These are phyloP conservation scores for Edolisoma coerulescens DNA, from an alignment of 2,113 vertebrate genomes.

Conservation along the genomic window DNA sequence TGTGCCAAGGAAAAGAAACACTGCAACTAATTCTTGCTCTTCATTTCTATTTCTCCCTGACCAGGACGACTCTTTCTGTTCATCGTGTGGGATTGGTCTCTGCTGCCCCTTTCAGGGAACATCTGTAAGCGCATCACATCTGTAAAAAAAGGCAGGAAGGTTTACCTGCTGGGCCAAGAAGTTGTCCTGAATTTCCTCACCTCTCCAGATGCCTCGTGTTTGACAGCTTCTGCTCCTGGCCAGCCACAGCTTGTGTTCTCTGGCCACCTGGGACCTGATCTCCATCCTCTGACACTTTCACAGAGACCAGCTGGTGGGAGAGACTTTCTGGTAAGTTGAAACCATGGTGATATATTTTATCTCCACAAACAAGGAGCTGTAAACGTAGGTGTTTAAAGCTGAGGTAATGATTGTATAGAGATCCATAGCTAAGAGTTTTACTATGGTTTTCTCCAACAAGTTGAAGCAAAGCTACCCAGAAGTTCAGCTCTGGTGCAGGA, in stretches of 20 bases:
- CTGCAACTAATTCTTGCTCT: neutral
- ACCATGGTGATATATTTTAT: neutral
- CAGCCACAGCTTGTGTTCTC: neutral
- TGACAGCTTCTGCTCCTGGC: neutral
- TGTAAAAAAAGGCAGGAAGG: neutral
- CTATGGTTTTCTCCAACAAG: neutral
- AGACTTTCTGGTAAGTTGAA: neutral
- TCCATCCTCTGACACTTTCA: neutral
- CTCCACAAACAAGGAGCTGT: neutral
- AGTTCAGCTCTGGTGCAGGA: neutral
- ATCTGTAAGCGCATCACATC: neutral
- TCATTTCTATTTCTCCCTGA: neutral
- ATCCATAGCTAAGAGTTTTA: neutral
- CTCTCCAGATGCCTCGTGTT: neutral
- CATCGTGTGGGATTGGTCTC: conserved; percentile 10
- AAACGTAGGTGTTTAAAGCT: neutral
- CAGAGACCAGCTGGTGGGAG: neutral
- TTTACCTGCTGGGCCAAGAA: neutral
- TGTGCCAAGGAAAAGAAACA: neutral
- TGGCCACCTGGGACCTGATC: neutral
- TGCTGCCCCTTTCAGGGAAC: conserved; percentile 60
- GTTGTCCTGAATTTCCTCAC: neutral
- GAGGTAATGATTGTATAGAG: neutral
- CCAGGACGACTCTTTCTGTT: neutral
- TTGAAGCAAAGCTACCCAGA: neutral